phyloP scores from a whole-genome alignment of 2,797 vertebrate species.

The Girardinus metallicus region DNA sequence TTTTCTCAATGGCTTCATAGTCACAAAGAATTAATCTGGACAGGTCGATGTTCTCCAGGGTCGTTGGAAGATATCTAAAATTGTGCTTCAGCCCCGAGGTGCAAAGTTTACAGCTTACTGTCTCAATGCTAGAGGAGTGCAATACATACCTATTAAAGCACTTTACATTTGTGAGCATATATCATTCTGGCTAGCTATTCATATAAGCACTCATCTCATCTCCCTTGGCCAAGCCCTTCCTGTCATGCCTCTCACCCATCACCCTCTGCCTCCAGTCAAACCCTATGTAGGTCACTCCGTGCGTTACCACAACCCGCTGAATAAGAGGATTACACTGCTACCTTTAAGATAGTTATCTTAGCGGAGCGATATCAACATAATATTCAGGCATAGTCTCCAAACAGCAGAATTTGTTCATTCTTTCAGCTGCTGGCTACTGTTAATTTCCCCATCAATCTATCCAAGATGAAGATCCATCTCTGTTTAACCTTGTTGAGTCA shows the following conservation, averaged over 20 bases:
- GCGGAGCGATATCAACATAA: constrained; percentile 45
- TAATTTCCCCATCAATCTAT: constrained; percentile 7
- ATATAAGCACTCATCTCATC: constrained; percentile 5
- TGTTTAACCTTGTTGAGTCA: constrained; percentile 38
- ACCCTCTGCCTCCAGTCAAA: constrained; percentile 60
- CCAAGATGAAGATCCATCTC: neutral
- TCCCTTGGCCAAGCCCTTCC: constrained; percentile 18
- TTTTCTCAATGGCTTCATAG: constrained; percentile 64
- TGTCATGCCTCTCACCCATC: constrained; percentile 44
- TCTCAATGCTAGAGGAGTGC: neutral
- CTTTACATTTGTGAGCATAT: constrained; percentile 13
- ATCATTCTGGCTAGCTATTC: constrained; percentile 15
- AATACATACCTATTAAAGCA: neutral
- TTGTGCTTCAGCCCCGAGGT: constrained; percentile 20
- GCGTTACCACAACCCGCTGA: constrained; percentile 45
- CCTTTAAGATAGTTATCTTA: constrained; percentile 55
- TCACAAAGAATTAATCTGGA: constrained; percentile 41
- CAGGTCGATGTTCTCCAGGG: constrained; percentile 40
- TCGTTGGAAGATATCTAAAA: constrained; percentile 37
- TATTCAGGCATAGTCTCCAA: constrained; percentile 25
- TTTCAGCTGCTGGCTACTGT: neutral
- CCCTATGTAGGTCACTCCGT: constrained; percentile 73
- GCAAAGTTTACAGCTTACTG: neutral
- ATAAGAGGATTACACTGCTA: constrained; percentile 71
- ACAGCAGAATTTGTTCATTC: neutral